A percentile compares a stretch with the other conserved stretches of the same genome.
These are phyloP conservation scores for Tetrapedia diversipes DNA, from an alignment of 2,888 invertebrate genomes.

Conservation along the genomic window DNA sequence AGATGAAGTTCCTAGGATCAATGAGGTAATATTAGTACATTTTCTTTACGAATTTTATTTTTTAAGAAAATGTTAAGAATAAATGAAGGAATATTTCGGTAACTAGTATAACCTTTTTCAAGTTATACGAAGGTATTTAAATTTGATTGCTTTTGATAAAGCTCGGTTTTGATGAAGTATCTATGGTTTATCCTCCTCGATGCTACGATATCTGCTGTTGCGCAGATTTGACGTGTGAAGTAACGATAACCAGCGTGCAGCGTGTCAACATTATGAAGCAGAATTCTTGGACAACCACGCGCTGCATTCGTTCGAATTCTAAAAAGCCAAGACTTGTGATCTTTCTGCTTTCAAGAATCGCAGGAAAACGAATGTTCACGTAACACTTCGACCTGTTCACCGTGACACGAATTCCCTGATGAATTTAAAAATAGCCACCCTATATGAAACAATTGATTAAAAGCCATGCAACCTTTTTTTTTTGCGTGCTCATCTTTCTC, in stretches of 20 bases:
- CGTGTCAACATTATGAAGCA: constrained; percentile 27
- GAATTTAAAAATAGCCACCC: background rate
- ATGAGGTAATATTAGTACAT: too few species aligned
- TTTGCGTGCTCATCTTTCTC: too few species aligned
- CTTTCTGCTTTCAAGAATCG: constrained; percentile 1
- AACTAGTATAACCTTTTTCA: background rate
- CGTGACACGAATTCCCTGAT: constrained; percentile 4
- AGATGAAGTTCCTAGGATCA: too few species aligned
- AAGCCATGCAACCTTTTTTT: too few species aligned
- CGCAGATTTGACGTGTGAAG: background rate
- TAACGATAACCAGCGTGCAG: constrained; percentile 6
- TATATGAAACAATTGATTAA: background rate
- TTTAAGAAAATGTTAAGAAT: too few species aligned
- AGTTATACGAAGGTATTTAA: background rate
- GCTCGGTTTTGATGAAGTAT: background rate
- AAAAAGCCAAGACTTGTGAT: background rate
- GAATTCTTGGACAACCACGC: constrained; percentile 5
- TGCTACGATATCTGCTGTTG: background rate
- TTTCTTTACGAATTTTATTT: too few species aligned
- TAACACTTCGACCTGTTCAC: background rate
- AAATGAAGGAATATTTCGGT: too few species aligned
- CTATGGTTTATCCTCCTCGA: background rate
- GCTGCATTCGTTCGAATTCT: background rate
- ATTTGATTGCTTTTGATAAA: background rate
- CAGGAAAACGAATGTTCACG: background rate